phyloP scores from a whole-genome alignment of 2,888 invertebrate genomes.

The Eumerus sabulonum region DNA sequence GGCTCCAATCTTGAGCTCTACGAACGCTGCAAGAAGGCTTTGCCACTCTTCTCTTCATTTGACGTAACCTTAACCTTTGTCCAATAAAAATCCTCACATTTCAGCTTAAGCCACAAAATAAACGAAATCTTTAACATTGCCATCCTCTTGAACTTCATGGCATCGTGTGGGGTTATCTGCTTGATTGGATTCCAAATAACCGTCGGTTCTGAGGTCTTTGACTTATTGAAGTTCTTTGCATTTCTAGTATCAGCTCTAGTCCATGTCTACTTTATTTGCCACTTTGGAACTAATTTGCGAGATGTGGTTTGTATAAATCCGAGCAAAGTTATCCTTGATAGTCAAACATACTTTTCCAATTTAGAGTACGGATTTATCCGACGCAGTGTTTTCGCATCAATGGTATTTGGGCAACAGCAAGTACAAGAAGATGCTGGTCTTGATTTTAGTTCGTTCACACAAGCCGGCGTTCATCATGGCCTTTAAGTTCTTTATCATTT shows the following conservation, averaged over 20 bases:
- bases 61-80: no score
- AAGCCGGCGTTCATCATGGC: slow-evolving; percentile 69
- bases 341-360: slow-evolving; percentile 4
- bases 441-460: slow-evolving; percentile 68
- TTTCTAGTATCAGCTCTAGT: slow-evolving; percentile 66
- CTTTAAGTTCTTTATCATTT: slow-evolving; percentile 70
- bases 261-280: slow-evolving; percentile 70
- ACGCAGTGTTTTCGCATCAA: slow-evolving; percentile 68
- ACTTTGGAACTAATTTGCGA: slow-evolving; percentile 67
- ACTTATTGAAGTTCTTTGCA: slow-evolving; percentile 66
- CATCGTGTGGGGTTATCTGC: slow-evolving; percentile 65
- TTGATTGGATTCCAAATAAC: slow-evolving; percentile 69
- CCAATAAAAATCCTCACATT: no score
- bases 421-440: slow-evolving; percentile 67
- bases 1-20: no score
- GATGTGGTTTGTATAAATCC: slow-evolving; percentile 53
- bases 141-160: slow-evolving; percentile 69
- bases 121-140: slow-evolving; percentile 67
- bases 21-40: no score
- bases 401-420: slow-evolving; percentile 69
- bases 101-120: slow-evolving; percentile 50
- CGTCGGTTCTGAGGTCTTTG: slow-evolving; percentile 60
- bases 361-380: slow-evolving; percentile 68
- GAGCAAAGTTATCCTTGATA: not conserved
- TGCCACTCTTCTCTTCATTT: no score